These are phyloP conservation scores for Leptoteleia sp. DNA, from an alignment of 1,140 invertebrate species.

Conservation along the genomic window DNA sequence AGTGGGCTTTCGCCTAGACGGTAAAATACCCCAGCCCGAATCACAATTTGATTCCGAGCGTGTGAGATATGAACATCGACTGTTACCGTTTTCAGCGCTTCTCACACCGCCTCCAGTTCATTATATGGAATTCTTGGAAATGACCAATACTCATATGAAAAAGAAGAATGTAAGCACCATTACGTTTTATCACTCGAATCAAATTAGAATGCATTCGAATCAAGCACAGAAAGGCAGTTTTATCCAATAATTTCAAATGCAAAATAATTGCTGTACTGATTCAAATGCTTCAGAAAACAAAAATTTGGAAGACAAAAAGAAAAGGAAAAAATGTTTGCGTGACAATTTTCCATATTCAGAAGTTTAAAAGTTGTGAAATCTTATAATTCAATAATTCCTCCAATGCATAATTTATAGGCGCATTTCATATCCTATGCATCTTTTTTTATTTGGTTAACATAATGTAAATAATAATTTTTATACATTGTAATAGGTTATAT, in stretches of 20 bases:
- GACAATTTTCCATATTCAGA: constrained; percentile 33
- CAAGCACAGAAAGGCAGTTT: background rate
- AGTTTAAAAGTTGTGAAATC: constrained; percentile 9
- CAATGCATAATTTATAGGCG: constrained; percentile 17
- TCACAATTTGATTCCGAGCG: constrained; percentile 95
- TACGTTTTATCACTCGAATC: constrained; percentile 1
- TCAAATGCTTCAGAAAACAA: constrained; percentile 5
- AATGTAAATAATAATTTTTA: no score
- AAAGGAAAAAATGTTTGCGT: background rate
- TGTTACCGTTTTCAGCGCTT: constrained; percentile 92
- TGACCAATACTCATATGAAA: constrained; percentile 81
- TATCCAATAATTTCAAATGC: constrained; percentile 1
- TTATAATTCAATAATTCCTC: constrained; percentile 24
- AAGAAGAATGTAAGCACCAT: constrained; percentile 75
- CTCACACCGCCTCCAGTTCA: constrained; percentile 94
- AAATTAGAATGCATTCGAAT: constrained; percentile 15
- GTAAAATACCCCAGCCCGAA: constrained; percentile 88
- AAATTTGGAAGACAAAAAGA: background rate
- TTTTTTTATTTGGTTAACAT: constrained; percentile 3
- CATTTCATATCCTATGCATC: background rate
- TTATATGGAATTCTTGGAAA: constrained; percentile 91
- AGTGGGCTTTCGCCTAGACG: constrained; percentile 86
- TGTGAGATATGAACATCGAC: constrained; percentile 96
- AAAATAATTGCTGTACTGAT: no score
- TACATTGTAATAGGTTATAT: no score